A percentile compares a stretch with the other conserved stretches of the same genome.
Conservation (phyloP, 2,888 invertebrate species). For the Mesorhabditis belari region DNA sequence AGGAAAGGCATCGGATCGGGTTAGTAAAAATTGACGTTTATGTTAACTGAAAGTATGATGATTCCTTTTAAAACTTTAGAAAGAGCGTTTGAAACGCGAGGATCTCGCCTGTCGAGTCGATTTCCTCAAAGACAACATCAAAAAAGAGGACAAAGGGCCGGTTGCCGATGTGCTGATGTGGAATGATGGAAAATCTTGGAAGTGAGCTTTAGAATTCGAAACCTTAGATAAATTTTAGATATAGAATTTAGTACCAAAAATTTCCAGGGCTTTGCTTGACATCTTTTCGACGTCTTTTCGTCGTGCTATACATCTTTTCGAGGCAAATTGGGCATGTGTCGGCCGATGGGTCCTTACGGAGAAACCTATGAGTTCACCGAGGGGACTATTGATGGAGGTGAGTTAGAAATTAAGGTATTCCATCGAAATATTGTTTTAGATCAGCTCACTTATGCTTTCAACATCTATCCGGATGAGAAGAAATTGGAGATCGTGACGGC, state of each 20-base stretch:
- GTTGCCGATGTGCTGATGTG: slow-evolving; percentile 88
- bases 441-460: slow-evolving; percentile 78
- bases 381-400: slow-evolving; percentile 63
- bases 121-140: slow-evolving; percentile 71
- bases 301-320: slow-evolving; percentile 72
- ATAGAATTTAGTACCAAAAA: no score
- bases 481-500: slow-evolving; percentile 84
- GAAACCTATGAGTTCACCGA: slow-evolving; percentile 71
- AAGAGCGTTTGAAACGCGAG: slow-evolving; percentile 77
- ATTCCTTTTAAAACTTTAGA: no score
- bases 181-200: slow-evolving; percentile 81
- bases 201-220: slow-evolving; percentile 58
- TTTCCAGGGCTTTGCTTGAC: slow-evolving; percentile 58
- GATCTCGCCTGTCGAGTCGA: slow-evolving; percentile 81
- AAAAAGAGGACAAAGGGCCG: slow-evolving; percentile 78
- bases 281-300: slow-evolving; percentile 78
- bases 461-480: slow-evolving; percentile 79
- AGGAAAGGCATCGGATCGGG: slow-evolving; percentile 21
- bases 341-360: slow-evolving; percentile 74
- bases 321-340: slow-evolving; percentile 73
- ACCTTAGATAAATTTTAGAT: no score
- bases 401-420: neutral
- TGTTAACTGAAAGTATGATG: no score
- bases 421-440: slow-evolving; percentile 59
- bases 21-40: no score